phyloP scores from a whole-genome alignment of 2,113 vertebrate genomes.

The Lota lota region DNA sequence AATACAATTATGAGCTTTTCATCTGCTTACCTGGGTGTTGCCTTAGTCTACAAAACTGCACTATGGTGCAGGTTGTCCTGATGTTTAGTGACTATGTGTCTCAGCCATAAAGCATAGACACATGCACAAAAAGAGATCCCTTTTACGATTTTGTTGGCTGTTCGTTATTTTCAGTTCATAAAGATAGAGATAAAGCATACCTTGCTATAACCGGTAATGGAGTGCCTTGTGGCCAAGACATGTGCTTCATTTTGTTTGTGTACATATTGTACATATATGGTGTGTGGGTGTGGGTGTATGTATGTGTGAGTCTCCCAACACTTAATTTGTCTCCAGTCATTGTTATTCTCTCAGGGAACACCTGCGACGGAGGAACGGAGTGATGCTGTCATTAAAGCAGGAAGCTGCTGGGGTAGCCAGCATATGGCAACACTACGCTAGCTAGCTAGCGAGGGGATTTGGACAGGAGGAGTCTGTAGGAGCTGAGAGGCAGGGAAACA shows the following conservation, averaged over 20 bases:
- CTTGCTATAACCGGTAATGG: no score
- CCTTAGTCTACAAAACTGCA: background rate
- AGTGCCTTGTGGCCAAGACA: no score
- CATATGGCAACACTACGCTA: conserved; percentile 11
- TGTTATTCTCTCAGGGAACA: conserved; percentile 1
- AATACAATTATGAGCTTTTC: background rate
- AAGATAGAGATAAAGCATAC: no score
- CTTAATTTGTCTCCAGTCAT: background rate
- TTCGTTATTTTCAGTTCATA: background rate
- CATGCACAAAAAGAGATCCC: background rate
- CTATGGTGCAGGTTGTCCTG: background rate
- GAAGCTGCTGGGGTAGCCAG: background rate
- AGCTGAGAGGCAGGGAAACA: conserved; percentile 16
- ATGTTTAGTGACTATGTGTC: background rate
- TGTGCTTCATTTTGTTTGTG: background rate
- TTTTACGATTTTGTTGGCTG: background rate
- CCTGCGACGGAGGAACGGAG: background rate
- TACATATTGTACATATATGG: background rate
- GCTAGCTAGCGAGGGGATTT: background rate
- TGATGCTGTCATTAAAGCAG: background rate
- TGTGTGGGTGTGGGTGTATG: background rate
- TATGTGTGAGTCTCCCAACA: background rate
- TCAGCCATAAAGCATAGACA: background rate
- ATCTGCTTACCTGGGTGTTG: background rate
- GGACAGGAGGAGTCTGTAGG: conserved; percentile 7